phyloP scores from a whole-genome alignment of 2,113 vertebrate genomes.

The Paramormyrops kingsleyae region DNA sequence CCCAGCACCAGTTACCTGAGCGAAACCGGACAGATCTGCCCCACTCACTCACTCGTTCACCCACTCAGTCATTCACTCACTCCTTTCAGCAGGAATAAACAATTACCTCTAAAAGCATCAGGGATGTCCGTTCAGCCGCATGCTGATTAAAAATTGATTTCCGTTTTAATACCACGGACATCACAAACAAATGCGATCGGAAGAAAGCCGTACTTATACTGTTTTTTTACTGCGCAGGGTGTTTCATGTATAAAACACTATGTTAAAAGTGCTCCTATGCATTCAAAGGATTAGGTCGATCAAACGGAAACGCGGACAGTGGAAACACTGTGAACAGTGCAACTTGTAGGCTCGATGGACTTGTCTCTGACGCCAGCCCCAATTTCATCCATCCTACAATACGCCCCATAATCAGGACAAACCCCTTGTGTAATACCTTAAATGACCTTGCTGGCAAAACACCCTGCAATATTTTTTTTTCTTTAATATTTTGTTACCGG shows the following conservation, averaged over 20 bases:
- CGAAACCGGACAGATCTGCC: neutral
- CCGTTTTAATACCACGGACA: neutral
- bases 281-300: neutral
- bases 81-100: neutral
- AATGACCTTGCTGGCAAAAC: neutral
- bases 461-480: neutral
- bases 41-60: neutral
- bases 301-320: neutral
- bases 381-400: neutral
- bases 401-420: constrained; percentile 1
- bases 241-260: neutral
- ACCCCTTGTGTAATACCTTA: neutral
- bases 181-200: neutral
- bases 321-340: neutral
- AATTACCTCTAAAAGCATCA: neutral
- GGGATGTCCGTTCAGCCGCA: neutral
- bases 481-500: neutral
- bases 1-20: neutral
- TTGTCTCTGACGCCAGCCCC: neutral
- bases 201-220: neutral
- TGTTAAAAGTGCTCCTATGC: neutral
- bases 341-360: neutral
- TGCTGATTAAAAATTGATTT: neutral
- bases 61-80: neutral
- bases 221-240: neutral